Base-by-base conservation (phyloP, 2,888 invertebrate species). In the Petrolisthes manimaculis region DNA sequence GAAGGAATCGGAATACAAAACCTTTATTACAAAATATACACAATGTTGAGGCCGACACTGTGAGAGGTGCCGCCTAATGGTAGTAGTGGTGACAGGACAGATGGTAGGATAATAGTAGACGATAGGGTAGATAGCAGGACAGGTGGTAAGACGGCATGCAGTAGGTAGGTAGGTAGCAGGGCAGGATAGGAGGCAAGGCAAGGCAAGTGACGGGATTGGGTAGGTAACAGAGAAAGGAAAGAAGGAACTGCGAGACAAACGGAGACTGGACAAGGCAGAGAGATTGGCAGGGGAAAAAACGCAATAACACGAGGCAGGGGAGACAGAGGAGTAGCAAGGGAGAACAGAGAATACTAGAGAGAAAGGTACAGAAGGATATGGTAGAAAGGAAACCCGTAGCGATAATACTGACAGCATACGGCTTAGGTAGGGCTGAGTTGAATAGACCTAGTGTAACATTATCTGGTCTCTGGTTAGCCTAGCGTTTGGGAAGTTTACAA, bases 1-100 rank as follows among this genome's bases (percentile, higher is more conserved):
- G n/a, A n/a, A n/a, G n/a, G n/a, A n/a, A n/a, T 71, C 71, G 56
- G 80, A 80, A 80, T 80, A 80, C 56, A 80, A 80, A 80, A 80
- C 56, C 80, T 80, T 80, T 80, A 80, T 80, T 80, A 80, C 80
- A 80, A 80, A 80, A 80, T 80, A 80, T 80, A 80, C 61, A 80
- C 37, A 79, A 12, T 53, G n/a, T 71, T 5, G n/a, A 5, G 9
- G n/a, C n/a, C 18, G 71, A 5, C n/a, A n/a, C n/a, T n/a, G 18
- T 71, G 71, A 9, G 71, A 12, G 71, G 5, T n/a, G 9, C 18
- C n/a, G n/a, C 9, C 71, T 18, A 71, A n/a, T 18, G 9, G n/a
- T 18, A 71, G 18, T 18, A 71, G 71, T 12, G 71, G n/a, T n/a
- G 71, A 18, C 14, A n/a, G 12, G 71, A 71, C 9, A 18, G n/a